Conservation (phyloP, 2,888 invertebrate genomes). For the Rhagonycha lutea region DNA sequence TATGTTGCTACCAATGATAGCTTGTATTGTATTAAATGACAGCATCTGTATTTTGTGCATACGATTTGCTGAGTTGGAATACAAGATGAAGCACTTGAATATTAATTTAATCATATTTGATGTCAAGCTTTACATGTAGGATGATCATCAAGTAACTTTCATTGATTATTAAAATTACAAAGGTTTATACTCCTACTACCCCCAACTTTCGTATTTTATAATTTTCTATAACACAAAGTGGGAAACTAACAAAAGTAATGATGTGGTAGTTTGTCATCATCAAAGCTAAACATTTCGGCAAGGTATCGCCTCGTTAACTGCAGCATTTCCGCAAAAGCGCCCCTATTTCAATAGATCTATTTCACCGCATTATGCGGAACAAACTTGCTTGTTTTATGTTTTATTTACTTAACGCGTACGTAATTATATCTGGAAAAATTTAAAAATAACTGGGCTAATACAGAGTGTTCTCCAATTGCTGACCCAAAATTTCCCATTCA, state of each 20-base stretch:
- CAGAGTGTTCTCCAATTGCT: background rate
- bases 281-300: conserved; percentile 40
- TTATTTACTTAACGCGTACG: conserved; percentile 2
- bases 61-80: conserved; percentile 25
- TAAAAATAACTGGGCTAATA: background rate
- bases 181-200: background rate
- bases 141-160: background rate
- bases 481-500: no score
- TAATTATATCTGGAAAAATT: background rate
- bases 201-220: background rate
- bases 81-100: conserved; percentile 22
- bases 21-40: conserved; percentile 35
- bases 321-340: conserved; percentile 34
- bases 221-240: background rate
- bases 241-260: background rate
- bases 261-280: conserved; percentile 41
- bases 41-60: conserved; percentile 31
- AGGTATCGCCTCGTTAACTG: conserved; percentile 41
- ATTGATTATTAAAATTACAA: background rate
- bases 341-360: conserved; percentile 13
- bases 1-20: conserved; percentile 37
- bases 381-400: background rate
- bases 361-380: conserved; percentile 6
- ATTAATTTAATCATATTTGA: conserved; percentile 10
- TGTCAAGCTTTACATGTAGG: background rate